Base-by-base conservation (phyloP, 2,797 vertebrate genomes). In the Siniperca scherzeri region DNA sequence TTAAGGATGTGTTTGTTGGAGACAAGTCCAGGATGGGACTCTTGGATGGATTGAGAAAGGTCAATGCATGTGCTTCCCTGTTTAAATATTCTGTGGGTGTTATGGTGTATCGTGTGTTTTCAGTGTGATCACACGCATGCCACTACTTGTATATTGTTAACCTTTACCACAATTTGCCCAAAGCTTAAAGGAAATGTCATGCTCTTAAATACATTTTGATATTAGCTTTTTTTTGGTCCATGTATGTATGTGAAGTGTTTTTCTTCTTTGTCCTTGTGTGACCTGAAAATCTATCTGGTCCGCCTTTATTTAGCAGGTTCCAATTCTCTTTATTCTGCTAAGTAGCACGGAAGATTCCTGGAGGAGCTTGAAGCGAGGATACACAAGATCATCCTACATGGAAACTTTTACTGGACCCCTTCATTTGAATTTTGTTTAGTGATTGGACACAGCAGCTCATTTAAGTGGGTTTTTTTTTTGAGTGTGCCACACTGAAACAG, bases 1-100 rank as follows among this genome's bases (percentile, higher is more conserved):
- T 82, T 78, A 82, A 69, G 55, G 22, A 71, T 48, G 5, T 50
- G 66, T 79, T 73, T 81, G 44, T 59, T 57, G 40, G 60, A 85
- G 40, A 77, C 36, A 57, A 42, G 33, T 48, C 59, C 19, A 30
- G 65, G 52, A 57, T 42, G 70, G 14, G 33, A 50, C 62, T 78
- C 16, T 16, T 27, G 53, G 25, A 66, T n/a, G 65, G 12, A 52
- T 7, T 7, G 27, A 46, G 36, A 89, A 89, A 89, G 83, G 87
- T 84, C 81, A 87, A n/a, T 22, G 46, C 59, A 70, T 1, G 9
- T 30, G 65, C 70, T 12, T 71, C 10, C 71, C 57, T 77, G 40
- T 74, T 78, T 55, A 33, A 74, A 84, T 67, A 84, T 67, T 70
- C 33, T 50, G 53, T 22, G 53, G 33, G 38, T 56, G 46, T 77